These are phyloP conservation scores for Ploceus nigricollis DNA, from an alignment of 2,113 vertebrate species.

Conservation along the genomic window DNA sequence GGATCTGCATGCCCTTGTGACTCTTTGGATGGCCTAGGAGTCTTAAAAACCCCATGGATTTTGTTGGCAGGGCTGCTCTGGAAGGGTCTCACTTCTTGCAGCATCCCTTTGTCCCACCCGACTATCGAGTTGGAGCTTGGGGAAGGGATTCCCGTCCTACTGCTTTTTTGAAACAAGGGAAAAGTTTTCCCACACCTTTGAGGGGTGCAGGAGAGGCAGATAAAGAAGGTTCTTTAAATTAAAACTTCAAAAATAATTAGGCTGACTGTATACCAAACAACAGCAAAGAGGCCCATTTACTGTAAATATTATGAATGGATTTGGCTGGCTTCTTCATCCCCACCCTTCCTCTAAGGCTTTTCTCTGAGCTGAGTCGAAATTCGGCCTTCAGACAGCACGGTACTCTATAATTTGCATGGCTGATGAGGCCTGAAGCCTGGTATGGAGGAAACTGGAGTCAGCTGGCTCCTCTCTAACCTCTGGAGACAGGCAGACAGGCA, in stretches of 20 bases:
- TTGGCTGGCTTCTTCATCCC: slow-evolving; percentile 70
- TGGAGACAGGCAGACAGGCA: slow-evolving; percentile 70
- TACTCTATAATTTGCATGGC: slow-evolving; percentile 84
- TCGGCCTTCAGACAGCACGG: slow-evolving; percentile 65
- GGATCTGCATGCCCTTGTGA: too few species aligned
- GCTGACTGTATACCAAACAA: slow-evolving; percentile 63
- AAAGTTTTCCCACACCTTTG: slow-evolving; percentile 45
- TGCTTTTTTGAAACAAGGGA: slow-evolving; percentile 1
- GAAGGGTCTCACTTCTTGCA: background rate
- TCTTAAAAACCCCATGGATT: background rate
- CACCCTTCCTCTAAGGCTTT: slow-evolving; percentile 79
- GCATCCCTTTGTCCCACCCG: background rate
- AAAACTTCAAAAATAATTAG: slow-evolving; percentile 68
- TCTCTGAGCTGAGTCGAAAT: slow-evolving; percentile 66
- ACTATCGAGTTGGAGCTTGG: background rate
- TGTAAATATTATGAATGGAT: slow-evolving; percentile 82
- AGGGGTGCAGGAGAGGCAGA: background rate
- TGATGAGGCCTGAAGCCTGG: slow-evolving; percentile 70
- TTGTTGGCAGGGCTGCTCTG: background rate
- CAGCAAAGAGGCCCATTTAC: slow-evolving; percentile 74
- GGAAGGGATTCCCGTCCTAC: slow-evolving; percentile 36
- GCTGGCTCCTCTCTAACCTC: slow-evolving; percentile 68
- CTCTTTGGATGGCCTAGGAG: accelerated
- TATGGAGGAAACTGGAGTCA: slow-evolving; percentile 72
- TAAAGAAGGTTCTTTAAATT: slow-evolving; percentile 30